Percentiles rank a stretch among this genome's conserved stretches.
Evolutionary conservation across 2,797 vertebrate species (phyloP).

Genomic region (Lepidocolaptes lacrymiger): DNA sequence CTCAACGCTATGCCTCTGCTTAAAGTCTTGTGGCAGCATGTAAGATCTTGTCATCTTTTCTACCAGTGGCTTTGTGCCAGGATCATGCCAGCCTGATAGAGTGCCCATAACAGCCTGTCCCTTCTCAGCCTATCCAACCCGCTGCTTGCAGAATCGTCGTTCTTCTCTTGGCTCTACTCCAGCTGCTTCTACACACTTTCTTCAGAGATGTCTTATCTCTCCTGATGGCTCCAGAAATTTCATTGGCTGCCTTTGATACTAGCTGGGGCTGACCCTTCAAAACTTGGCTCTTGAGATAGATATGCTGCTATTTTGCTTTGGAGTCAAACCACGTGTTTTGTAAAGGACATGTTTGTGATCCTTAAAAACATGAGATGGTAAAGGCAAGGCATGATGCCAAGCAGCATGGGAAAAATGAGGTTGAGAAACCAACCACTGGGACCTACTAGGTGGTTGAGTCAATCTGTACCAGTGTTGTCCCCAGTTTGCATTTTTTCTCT

Average conservation of each 20-base stretch:
- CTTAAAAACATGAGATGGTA: neutral
- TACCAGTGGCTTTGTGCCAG: neutral
- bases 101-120: neutral
- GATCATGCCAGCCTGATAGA: neutral
- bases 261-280: neutral
- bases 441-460: neutral
- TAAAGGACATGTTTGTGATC: neutral
- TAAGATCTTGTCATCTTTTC: neutral
- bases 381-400: neutral
- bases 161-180: neutral
- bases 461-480: neutral
- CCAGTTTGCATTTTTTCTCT: neutral
- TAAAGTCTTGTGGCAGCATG: neutral
- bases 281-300: neutral
- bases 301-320: neutral
- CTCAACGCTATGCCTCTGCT: neutral
- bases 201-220: rapidly evolving
- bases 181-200: neutral
- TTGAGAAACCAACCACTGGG: neutral
- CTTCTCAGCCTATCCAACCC: neutral
- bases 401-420: neutral
- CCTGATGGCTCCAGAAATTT: neutral
- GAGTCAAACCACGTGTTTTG: neutral
- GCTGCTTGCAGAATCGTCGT: rapidly evolving
- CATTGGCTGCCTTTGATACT: neutral